phyloP scores from a whole-genome alignment of 2,797 vertebrate species.

The Hipposideros larvatus region DNA sequence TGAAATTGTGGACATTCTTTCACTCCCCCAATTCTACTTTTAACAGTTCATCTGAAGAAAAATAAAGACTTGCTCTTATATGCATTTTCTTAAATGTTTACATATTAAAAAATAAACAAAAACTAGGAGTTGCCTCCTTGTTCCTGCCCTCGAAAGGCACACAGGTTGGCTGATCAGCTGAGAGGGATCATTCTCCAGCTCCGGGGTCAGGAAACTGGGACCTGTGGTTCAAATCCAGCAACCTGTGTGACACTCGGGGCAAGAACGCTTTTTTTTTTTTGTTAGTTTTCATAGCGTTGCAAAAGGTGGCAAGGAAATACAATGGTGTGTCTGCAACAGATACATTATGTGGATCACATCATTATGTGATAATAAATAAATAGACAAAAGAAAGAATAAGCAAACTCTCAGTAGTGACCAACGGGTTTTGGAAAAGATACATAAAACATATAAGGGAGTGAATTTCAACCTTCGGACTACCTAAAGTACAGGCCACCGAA shows the following conservation, averaged over 20 bases:
- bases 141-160: too few relatives aligned
- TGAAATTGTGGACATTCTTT: too few relatives aligned
- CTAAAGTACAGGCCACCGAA: background rate
- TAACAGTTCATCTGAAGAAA: too few relatives aligned
- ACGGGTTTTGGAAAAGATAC: background rate
- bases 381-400: background rate
- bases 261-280: background rate
- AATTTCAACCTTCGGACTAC: background rate
- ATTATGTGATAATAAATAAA: background rate
- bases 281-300: background rate
- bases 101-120: too few relatives aligned
- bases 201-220: too few relatives aligned
- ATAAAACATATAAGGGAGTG: background rate
- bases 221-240: background rate
- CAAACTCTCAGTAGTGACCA: too few relatives aligned
- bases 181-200: too few relatives aligned
- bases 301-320: background rate
- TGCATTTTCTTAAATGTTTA: too few relatives aligned
- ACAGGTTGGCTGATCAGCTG: too few relatives aligned
- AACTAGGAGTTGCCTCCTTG: too few relatives aligned
- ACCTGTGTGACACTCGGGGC: background rate
- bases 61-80: too few relatives aligned
- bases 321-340: background rate
- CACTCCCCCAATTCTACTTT: too few relatives aligned
- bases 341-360: background rate